Evolutionary conservation across 1,140 invertebrate genomes (phyloP).

Genomic region (Rhopalosiphum padi): DNA sequence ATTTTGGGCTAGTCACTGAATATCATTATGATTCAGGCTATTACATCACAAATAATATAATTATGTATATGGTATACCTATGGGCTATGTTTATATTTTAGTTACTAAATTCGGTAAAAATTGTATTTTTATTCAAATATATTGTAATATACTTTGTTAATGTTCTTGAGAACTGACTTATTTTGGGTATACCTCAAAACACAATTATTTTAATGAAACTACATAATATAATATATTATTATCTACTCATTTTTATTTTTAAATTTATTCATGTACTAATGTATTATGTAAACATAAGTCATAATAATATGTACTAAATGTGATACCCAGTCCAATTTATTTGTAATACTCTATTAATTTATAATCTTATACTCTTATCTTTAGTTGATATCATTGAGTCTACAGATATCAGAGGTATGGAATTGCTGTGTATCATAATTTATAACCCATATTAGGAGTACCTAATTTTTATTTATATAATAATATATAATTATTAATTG

Average conservation of each 20-base stretch:
- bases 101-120: neutral
- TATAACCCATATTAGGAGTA: constrained; percentile 3
- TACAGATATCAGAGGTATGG: neutral
- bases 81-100: constrained; percentile 1
- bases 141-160: neutral
- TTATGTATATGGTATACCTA: neutral
- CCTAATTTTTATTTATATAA: constrained; percentile 6
- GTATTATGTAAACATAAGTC: constrained; percentile 11
- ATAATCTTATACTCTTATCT: neutral
- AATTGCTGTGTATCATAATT: neutral
- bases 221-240: neutral
- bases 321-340: constrained; percentile 33
- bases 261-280: constrained; percentile 17
- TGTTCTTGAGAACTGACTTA: neutral
- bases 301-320: constrained; percentile 31
- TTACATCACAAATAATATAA: neutral
- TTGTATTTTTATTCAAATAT: constrained; percentile 14
- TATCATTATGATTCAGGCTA: neutral
- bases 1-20: neutral
- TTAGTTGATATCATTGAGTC: neutral
- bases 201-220: neutral
- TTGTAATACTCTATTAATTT: neutral
- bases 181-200: neutral
- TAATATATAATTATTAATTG: neutral
- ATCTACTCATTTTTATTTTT: constrained; percentile 25